These are phyloP conservation scores for Datnioides undecimradiatus DNA, from an alignment of 2,113 vertebrate species.

Conservation along the genomic window DNA sequence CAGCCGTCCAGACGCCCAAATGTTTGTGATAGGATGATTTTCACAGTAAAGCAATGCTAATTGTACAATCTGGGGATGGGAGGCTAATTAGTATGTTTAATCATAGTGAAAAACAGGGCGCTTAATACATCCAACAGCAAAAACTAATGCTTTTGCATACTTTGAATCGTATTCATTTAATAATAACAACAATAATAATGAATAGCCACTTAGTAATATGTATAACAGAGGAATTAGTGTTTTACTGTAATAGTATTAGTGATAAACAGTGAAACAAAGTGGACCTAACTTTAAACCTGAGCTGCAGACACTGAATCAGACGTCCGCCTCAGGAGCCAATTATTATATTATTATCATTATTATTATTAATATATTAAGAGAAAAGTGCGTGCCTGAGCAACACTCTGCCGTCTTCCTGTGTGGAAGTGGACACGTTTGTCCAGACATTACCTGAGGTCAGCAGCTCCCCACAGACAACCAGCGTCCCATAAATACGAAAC, in stretches of 20 bases:
- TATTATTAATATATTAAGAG: background rate
- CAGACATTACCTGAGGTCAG: background rate
- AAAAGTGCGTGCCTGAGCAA: background rate
- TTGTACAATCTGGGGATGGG: background rate
- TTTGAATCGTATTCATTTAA: too few relatives aligned
- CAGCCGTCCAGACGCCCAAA: background rate
- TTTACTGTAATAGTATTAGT: background rate
- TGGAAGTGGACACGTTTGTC: background rate
- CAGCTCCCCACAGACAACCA: background rate
- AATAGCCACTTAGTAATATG: background rate
- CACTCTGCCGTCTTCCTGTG: background rate
- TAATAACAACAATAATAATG: too few relatives aligned
- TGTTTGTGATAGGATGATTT: background rate
- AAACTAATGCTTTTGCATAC: background rate
- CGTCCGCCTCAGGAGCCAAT: background rate
- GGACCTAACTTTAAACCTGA: background rate
- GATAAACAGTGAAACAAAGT: background rate
- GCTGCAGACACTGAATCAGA: background rate
- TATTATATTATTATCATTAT: background rate
- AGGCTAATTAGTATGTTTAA: conserved; percentile 1
- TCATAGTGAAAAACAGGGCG: background rate
- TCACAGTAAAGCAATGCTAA: background rate
- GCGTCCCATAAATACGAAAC: background rate
- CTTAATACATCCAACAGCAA: background rate
- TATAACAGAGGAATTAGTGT: background rate